Evolutionary conservation across 2,797 vertebrate species (phyloP).

Genomic region (Rhinogobio ventralis): DNA sequence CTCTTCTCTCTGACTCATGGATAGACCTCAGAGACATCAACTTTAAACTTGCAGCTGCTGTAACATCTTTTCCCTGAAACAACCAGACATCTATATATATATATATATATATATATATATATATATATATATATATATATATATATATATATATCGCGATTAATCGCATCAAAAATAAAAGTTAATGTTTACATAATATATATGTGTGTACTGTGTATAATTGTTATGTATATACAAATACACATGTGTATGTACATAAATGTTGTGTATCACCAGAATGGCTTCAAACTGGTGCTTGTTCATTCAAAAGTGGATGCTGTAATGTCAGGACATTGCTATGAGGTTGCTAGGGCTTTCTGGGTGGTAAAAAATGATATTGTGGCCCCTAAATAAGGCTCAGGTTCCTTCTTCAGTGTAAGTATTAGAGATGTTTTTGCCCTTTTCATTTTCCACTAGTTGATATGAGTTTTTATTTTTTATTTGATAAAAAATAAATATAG

Average conservation of each 20-base stretch:
- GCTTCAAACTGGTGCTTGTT: neutral
- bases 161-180: no score
- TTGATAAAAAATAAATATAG: neutral
- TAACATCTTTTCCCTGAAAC: neutral
- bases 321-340: neutral
- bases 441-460: neutral
- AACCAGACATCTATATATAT: neutral
- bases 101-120: no score
- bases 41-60: neutral
- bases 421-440: neutral
- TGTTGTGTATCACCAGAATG: neutral
- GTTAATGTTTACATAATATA: no score
- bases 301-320: neutral
- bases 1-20: conserved; percentile 19
- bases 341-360: neutral
- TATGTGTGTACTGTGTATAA: no score
- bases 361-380: neutral
- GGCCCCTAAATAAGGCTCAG: no score
- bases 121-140: no score
- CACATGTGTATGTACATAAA: neutral
- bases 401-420: neutral
- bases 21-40: conserved; percentile 13
- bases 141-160: no score
- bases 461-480: neutral
- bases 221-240: no score